Evolutionary conservation across 2,113 vertebrate species (phyloP).

Genomic region (Sylvilagus bachmani): DNA sequence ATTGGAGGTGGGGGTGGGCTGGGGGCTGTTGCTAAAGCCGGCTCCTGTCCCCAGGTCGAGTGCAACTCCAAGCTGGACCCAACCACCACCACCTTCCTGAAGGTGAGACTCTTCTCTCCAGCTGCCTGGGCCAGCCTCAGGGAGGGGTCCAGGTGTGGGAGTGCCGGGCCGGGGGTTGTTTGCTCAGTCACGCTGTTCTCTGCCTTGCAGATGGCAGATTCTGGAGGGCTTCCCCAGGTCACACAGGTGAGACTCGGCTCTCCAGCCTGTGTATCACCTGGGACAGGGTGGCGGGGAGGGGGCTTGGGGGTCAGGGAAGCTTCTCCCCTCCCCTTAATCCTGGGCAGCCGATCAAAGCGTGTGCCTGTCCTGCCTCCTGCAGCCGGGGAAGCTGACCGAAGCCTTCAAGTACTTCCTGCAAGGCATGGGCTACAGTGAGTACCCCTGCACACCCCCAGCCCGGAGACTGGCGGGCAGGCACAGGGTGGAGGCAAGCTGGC

Average conservation of each 20-base stretch:
- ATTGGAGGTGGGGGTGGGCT: background rate
- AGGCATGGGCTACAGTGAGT: constrained; percentile 99
- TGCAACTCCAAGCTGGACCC: constrained; percentile 99
- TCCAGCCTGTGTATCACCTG: background rate
- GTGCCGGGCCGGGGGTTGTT: background rate
- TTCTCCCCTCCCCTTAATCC: too few species aligned
- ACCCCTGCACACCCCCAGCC: background rate
- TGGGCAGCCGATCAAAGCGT: background rate
- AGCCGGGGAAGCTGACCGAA: constrained; percentile 98
- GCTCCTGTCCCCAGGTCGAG: constrained; percentile 91
- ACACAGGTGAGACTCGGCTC: constrained; percentile 93
- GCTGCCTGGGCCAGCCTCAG: background rate
- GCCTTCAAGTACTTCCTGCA: constrained; percentile 99
- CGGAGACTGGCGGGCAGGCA: background rate
- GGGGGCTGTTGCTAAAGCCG: background rate
- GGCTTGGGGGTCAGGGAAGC: background rate
- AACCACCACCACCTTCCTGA: constrained; percentile 97
- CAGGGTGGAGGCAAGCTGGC: background rate
- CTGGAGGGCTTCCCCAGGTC: constrained; percentile 97
- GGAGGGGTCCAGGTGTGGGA: background rate
- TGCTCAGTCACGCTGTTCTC: background rate
- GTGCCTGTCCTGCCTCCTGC: constrained; percentile 62
- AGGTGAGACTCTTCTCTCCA: constrained; percentile 88
- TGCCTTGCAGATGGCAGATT: constrained; percentile 96
- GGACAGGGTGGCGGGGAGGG: background rate